These are phyloP conservation scores for Pseudomugil tenellus DNA, from an alignment of 2,797 vertebrate genomes.

Conservation along the genomic window DNA sequence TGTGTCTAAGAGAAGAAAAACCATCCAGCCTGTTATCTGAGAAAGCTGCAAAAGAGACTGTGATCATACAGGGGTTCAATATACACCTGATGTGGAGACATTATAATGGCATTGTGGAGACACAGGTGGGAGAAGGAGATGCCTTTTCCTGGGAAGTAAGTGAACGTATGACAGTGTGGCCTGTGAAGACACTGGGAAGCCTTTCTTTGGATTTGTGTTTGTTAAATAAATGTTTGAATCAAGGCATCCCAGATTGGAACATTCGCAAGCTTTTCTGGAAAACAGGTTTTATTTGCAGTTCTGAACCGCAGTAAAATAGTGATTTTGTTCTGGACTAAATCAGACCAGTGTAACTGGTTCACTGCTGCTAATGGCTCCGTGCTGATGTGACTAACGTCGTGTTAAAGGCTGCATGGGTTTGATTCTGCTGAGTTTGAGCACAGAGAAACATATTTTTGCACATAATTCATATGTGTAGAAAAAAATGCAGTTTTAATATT, in stretches of 20 bases:
- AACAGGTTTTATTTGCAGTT: conserved; percentile 20
- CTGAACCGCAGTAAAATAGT: conserved; percentile 24
- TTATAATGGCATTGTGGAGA: not conserved
- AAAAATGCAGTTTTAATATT: not conserved
- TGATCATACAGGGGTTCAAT: not conserved
- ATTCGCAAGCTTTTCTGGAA: not conserved
- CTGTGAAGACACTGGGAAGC: not conserved
- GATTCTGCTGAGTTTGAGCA: conserved; percentile 12
- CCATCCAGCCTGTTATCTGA: too few species aligned
- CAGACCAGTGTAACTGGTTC: conserved; percentile 11
- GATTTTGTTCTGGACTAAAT: conserved; percentile 35
- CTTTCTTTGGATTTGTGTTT: not conserved
- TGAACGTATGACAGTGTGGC: not conserved
- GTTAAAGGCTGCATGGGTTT: conserved; percentile 37
- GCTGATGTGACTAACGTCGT: not conserved
- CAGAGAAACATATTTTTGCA: not conserved
- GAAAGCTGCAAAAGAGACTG: too few species aligned
- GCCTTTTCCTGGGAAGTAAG: not conserved
- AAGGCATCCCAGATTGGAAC: too few species aligned
- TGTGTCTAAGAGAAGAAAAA: not conserved
- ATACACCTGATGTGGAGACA: not conserved
- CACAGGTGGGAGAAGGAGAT: not conserved
- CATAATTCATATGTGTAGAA: conserved; percentile 16
- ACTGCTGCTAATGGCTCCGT: conserved; percentile 4
- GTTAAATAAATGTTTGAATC: too few species aligned